Evolutionary conservation across 2,113 vertebrate genomes (phyloP), one percentile per base, ranked within the genome.

Genomic region (Osmerus mordax): DNA sequence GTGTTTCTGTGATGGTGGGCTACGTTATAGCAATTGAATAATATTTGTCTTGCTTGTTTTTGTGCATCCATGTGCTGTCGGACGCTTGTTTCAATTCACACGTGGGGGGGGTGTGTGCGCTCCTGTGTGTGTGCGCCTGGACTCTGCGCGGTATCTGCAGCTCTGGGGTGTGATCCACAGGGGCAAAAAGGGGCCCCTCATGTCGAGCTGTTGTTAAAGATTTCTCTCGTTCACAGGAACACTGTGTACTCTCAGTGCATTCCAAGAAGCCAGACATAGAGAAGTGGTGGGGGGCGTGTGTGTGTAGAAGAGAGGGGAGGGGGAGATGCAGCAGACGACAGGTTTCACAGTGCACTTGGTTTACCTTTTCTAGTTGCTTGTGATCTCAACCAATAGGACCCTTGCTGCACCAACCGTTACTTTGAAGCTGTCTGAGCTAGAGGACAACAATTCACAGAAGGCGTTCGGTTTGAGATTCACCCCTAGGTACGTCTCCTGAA

Each of bases 281-380:
- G 41, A 66, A 61, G 41, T 52, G 53, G 64, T 76, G 74, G 58
- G 69, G 68, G 64, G 71, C 65, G 67, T 55, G 53, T 70, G 54
- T 72, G 71, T 55, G 79, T 84, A 58, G 62, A 52, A 60, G 54
- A 64, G 59, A 66, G 63, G 56, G 60, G 60, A 62, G 25, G 60
- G 23, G 59, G 21, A 36, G 60, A 29, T 63, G 25, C 25, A 15
- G 25, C 11, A 68, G 84, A 76, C 79, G 77, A 82, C 86, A 81
- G 87, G 84, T 62, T 69, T 74, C 13, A 47, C 59, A 62, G 53
- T 69, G 51, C 56, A 69, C 58, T 62, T 41, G 16, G 64, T 65
- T 36, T 65, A 65, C 64, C 64, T 65, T 64, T 47, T 47, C n/a
- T 61, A 61, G 23, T 25, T 4, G 4, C 61, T 63, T 16, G 14